These are phyloP conservation scores for Dinomys branickii DNA, from an alignment of 2,113 vertebrate species.

Conservation along the genomic window DNA sequence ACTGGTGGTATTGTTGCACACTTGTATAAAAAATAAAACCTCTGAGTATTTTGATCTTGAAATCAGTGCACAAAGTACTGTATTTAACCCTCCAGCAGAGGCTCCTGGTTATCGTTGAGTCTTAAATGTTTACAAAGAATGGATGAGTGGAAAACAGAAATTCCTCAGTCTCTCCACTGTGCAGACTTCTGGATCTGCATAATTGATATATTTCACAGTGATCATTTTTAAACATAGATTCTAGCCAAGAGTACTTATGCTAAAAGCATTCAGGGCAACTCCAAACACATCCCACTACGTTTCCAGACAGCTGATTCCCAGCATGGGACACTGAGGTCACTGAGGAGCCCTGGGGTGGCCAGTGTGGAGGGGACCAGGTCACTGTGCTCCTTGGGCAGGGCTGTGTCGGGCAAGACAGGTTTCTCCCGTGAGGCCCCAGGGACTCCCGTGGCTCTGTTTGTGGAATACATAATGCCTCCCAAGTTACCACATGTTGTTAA, in stretches of 20 bases:
- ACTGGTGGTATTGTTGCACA: not conserved
- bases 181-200: slow-evolving; percentile 54
- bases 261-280: not conserved
- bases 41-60: not conserved
- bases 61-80: not conserved
- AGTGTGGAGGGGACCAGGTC: not conserved
- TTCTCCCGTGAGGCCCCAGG: not conserved
- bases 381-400: not conserved
- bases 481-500: not conserved
- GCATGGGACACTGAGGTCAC: not conserved
- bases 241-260: slow-evolving; percentile 4
- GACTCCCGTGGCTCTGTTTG: not conserved
- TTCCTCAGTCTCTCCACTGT: not conserved
- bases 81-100: not conserved
- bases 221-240: slow-evolving; percentile 45
- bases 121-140: slow-evolving; percentile 68
- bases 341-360: not conserved
- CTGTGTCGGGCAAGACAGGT: not conserved
- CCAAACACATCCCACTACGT: not conserved
- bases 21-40: not conserved
- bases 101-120: not conserved
- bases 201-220: slow-evolving; percentile 56
- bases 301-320: slow-evolving; percentile 33
- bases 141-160: slow-evolving; percentile 59
- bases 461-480: not conserved